Percentiles rank a stretch among this genome's conserved stretches.
These are phyloP conservation scores for Umimayanthus kanabou DNA, from an alignment of 92 coral and sea anemone species.

Conservation along the genomic window DNA sequence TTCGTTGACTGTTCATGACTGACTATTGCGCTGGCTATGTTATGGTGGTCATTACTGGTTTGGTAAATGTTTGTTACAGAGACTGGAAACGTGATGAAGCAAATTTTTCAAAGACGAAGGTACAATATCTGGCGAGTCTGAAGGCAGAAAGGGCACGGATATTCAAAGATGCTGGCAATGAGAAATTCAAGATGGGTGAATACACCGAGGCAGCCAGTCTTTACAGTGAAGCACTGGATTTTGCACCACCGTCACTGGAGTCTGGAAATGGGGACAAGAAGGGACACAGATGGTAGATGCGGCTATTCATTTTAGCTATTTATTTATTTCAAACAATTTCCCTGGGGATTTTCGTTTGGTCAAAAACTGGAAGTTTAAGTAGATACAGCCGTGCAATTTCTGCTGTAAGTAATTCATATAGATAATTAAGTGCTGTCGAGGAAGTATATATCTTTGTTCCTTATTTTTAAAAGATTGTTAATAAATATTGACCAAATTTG, in stretches of 20 bases:
- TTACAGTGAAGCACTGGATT: constrained; percentile 74
- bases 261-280: constrained; percentile 52
- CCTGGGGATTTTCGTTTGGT: no score
- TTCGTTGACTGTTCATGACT: no score
- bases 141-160: constrained; percentile 62
- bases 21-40: no score
- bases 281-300: constrained; percentile 56
- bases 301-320: not conserved
- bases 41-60: no score
- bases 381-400: no score
- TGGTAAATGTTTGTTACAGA: constrained; percentile 38
- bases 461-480: no score
- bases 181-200: constrained; percentile 69
- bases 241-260: constrained; percentile 72
- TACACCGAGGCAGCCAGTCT: constrained; percentile 62
- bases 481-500: no score
- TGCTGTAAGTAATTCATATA: no score
- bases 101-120: constrained; percentile 54
- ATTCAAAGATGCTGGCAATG: constrained; percentile 84
- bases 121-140: constrained; percentile 42
- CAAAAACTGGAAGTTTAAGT: no score
- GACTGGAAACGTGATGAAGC: constrained; percentile 75
- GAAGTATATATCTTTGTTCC: no score
- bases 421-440: no score
- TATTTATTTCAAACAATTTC: no score